phyloP scores from a whole-genome alignment of 92 coral and sea anemone genomes.

The Umimayanthus kanabou region DNA sequence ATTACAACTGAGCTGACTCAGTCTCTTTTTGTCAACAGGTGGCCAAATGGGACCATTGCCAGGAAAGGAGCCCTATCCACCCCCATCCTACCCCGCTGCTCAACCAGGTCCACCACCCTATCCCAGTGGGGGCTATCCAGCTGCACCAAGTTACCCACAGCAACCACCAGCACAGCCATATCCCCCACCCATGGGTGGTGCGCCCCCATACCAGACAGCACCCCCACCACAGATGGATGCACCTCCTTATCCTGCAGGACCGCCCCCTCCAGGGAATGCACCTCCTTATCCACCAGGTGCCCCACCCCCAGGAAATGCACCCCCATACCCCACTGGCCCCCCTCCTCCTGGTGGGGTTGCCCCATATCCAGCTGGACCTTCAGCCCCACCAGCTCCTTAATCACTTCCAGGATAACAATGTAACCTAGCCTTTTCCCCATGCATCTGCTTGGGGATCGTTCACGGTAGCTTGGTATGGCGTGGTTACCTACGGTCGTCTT shows the following conservation, averaged over 20 bases:
- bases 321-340: conserved; percentile 26
- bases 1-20: background rate
- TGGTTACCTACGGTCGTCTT: too few relatives aligned
- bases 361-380: conserved; percentile 27
- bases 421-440: too few relatives aligned
- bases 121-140: conserved; percentile 26
- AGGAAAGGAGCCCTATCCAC: conserved; percentile 38
- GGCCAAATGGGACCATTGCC: conserved; percentile 27
- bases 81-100: conserved; percentile 31
- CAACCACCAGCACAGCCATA: conserved; percentile 36
- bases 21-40: background rate
- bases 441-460: too few relatives aligned
- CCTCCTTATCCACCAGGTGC: conserved; percentile 14
- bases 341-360: conserved; percentile 29
- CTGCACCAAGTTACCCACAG: conserved; percentile 19
- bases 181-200: conserved; percentile 24
- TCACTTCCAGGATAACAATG: background rate
- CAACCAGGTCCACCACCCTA: conserved; percentile 37
- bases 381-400: conserved; percentile 26
- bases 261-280: background rate
- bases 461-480: too few relatives aligned
- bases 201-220: conserved; percentile 12
- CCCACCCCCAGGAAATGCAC: conserved; percentile 8
- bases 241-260: conserved; percentile 24
- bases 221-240: conserved; percentile 15